Percentiles rank a stretch among this genome's conserved stretches.
Conservation (phyloP, 1,140 invertebrate species). For the Harpegnathos saltator region DNA sequence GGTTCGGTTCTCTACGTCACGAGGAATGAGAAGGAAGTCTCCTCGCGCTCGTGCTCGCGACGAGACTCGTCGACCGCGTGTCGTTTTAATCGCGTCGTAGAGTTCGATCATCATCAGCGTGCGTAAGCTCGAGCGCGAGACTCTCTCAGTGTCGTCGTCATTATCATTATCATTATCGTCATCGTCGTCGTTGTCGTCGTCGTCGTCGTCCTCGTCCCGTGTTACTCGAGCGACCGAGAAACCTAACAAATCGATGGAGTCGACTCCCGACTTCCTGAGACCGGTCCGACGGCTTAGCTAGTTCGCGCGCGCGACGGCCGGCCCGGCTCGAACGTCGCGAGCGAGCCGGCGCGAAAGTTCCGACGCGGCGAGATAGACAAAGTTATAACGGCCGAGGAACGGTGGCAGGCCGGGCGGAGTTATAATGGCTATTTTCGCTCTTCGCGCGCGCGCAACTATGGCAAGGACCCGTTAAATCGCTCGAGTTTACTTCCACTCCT, state of each 20-base stretch:
- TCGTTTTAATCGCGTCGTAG: no score
- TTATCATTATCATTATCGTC: no score
- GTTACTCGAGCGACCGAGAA: constrained; percentile 14
- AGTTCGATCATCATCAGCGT: background rate
- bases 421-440: background rate
- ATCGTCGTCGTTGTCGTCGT: background rate
- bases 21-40: no score
- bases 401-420: no score
- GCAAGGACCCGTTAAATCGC: background rate
- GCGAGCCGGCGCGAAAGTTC: constrained; percentile 2
- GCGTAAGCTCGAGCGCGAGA: background rate
- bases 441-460: background rate
- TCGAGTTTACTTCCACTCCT: background rate
- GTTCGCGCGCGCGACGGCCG: constrained; percentile 17
- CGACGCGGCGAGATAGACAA: background rate
- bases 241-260: background rate
- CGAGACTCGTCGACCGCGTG: no score
- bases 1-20: no score
- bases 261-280: constrained; percentile 68
- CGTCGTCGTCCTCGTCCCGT: background rate
- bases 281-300: constrained; percentile 22
- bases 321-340: background rate
- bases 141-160: background rate
- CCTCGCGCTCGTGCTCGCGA: no score
- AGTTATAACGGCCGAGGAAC: background rate